Evolutionary conservation across 2,888 invertebrate species (phyloP), one percentile per base, ranked within the genome.

Genomic region (Tenthredo distinguenda): DNA sequence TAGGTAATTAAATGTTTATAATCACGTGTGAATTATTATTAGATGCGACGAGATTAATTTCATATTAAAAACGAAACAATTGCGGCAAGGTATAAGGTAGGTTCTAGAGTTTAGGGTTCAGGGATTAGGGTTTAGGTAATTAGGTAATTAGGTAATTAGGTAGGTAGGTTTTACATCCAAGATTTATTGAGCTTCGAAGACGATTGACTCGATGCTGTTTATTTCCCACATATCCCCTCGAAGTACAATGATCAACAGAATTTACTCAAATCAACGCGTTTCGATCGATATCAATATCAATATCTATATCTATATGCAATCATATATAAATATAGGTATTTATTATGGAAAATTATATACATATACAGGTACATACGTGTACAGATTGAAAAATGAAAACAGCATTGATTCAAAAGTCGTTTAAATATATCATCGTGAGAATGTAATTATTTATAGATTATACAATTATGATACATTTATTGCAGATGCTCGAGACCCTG

Each of bases 381-480:
- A 62, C 12, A 62, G 12, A 62, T 26, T 12, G 26, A 62, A 62
- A 62, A 62, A 71, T 15, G 2, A 37, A 71, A 71, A 71, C 34
- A 71, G 71, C 71, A 71, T 71, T 31, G 71, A 71, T 26, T 71
- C 37, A 9, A 37, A 37, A 71, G 37, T 71, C 37, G 18, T 71
- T 37, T 71, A 71, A 37, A 71, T 37, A 71, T 71, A 71, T 71
- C 71, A 74, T 43, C n/a, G 40, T 74, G 74, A 74, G 74, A 74
- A 74, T 74, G 12, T 74, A 68, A 18, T 68, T 68, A 26, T 43
- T 43, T 90, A 89, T 90, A 90, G 90, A 91, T 91, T 91, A 91
- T 90, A 91, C 91, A 91, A 91, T 91, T 90, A 91, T 90, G 88
- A 91, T 91, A 91, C 90, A 92, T 90, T 91, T 91, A 92, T 92